phyloP scores from a whole-genome alignment of 2,113 vertebrate genomes.

The Boleophthalmus pectinirostris region DNA sequence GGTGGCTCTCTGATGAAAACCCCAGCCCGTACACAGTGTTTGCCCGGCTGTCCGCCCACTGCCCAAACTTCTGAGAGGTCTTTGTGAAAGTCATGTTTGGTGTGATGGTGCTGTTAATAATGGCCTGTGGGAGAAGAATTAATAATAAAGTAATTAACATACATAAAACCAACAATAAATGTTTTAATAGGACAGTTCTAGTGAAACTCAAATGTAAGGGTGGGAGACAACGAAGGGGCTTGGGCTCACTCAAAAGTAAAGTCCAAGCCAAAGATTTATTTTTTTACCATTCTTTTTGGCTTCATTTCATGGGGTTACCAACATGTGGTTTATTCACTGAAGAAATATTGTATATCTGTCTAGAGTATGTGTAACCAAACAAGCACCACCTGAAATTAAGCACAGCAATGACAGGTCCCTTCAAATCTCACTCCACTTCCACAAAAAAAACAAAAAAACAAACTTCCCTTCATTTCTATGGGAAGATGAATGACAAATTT shows the following conservation, averaged over 20 bases:
- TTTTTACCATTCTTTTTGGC: no score
- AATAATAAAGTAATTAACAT: background rate
- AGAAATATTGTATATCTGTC: no score
- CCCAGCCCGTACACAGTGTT: slow-evolving; percentile 98
- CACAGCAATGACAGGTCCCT: no score
- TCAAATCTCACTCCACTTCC: no score
- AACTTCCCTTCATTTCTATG: no score
- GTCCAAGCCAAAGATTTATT: no score
- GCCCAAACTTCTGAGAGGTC: slow-evolving; percentile 99
- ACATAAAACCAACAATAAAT: background rate
- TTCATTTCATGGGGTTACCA: no score
- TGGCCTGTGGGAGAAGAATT: slow-evolving; percentile 82
- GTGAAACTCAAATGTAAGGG: background rate
- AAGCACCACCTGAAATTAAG: no score
- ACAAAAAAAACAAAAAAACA: no score
- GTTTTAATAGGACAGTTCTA: background rate
- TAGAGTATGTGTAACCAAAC: no score
- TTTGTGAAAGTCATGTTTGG: slow-evolving; percentile 99
- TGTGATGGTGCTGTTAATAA: slow-evolving; percentile 99
- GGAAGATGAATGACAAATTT: no score
- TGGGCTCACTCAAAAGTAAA: background rate
- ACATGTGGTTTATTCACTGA: no score
- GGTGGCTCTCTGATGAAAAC: slow-evolving; percentile 96
- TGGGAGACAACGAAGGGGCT: background rate
- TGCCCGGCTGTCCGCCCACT: slow-evolving; percentile 98